A percentile compares a stretch with the other conserved stretches of the same genome.
phyloP scores from a whole-genome alignment of 1,140 invertebrate genomes.

The Meteorus sp. region DNA sequence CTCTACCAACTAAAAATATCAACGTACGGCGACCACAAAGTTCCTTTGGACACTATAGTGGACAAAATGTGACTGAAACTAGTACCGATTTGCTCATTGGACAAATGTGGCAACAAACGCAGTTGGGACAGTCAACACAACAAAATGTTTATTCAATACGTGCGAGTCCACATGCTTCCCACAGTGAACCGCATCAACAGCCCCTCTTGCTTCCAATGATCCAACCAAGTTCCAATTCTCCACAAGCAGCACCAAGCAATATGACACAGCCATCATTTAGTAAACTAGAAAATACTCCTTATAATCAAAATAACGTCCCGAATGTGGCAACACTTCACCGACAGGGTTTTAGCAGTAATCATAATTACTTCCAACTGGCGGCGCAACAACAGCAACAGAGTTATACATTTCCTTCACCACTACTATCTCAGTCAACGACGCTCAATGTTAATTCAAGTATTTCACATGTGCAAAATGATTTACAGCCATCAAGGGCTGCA shows the following conservation, averaged over 20 bases:
- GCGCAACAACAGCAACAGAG: slow-evolving; percentile 24
- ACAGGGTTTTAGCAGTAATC: neutral
- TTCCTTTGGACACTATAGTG: slow-evolving; percentile 29
- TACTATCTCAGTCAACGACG: too few species aligned
- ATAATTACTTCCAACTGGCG: neutral
- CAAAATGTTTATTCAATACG: slow-evolving; percentile 8
- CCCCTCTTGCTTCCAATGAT: slow-evolving; percentile 12
- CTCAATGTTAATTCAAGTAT: slow-evolving; percentile 26
- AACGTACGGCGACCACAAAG: slow-evolving; percentile 45
- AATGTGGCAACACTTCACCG: neutral
- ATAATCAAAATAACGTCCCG: neutral
- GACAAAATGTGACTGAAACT: slow-evolving; percentile 34
- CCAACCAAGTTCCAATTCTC: slow-evolving; percentile 21
- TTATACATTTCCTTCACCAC: slow-evolving; percentile 17
- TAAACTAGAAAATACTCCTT: slow-evolving; percentile 16
- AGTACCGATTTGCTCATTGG: slow-evolving; percentile 44
- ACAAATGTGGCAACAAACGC: slow-evolving; percentile 50
- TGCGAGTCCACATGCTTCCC: neutral
- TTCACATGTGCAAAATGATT: slow-evolving; percentile 40
- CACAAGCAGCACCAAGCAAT: slow-evolving; percentile 30
- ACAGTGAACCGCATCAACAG: slow-evolving; percentile 16
- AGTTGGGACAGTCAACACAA: slow-evolving; percentile 22
- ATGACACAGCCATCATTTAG: neutral
- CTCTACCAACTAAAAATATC: slow-evolving; percentile 44
- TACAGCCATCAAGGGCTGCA: slow-evolving; percentile 24